Evolutionary conservation across 1,140 invertebrate species (phyloP), one percentile per base, ranked within the genome.

Genomic region (Drosophila fuyamai): DNA sequence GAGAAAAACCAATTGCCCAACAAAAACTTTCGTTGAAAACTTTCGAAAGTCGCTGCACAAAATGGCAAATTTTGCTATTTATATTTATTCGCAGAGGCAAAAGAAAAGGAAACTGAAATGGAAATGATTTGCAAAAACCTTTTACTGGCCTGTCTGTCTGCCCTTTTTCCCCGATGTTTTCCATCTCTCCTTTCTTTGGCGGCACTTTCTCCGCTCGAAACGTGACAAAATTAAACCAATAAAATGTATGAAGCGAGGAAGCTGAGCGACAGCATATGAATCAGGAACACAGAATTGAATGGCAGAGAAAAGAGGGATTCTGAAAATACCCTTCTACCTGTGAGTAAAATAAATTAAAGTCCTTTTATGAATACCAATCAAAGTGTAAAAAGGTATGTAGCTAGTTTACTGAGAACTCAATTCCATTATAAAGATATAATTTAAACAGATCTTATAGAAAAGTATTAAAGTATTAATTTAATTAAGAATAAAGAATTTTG

Each of bases 1-100:
- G 40, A 29, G 12, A 43, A 47, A 67, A 68, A 65, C 35, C 44
- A 68, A 68, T 65, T 66, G 65, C 60, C 47, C 29, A 36, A 46
- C 29, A 27, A 58, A 58, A 72, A 71, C 44, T 71, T 72, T 72
- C 23, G 50, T 35, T 71, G 63, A 41, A 70, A 83, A 83, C 65
- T 81, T 85, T 73, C 41, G 38, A 51, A 57, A 68, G 74, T 41
- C 70, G 58, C 57, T 72, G 79, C 83, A 65, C 41, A 51, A 86
- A 88, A 88, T 76, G 76, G 58, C 72, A 86, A 88, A 86, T 86
- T 86, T 88, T 79, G 82, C 82, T 88, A 86, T 76, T 86, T 86
- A 86, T 76, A 68, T 82, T 65, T 73, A 77, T 77, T 63, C 50
- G 67, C n/a, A 50, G 29, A 50, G 65, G 27, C 43, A 23, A 41